Conservation (phyloP, 2,888 invertebrate species). For the Atrina japonica region DNA sequence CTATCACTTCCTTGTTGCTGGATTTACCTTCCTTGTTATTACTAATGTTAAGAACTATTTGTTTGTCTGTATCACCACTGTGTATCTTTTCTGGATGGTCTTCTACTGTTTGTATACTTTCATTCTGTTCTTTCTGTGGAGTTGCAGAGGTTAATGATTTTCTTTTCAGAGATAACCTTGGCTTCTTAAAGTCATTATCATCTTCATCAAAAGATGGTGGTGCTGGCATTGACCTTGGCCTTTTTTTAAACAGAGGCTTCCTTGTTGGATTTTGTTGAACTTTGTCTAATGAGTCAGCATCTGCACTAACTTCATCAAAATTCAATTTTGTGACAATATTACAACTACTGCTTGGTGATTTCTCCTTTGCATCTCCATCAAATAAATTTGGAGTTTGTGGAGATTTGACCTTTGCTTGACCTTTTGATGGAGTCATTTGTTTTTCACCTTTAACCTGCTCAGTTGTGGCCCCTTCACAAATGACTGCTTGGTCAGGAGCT, state of each 20-base stretch:
- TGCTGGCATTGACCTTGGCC: background rate
- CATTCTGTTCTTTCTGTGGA: background rate
- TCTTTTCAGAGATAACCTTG: background rate
- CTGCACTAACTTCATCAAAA: background rate
- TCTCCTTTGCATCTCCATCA: constrained; percentile 23
- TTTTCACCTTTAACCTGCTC: background rate
- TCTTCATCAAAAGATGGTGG: constrained; percentile 2
- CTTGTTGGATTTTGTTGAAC: background rate
- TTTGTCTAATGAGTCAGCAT: background rate
- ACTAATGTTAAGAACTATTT: too few relatives aligned
- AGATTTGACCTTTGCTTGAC: background rate
- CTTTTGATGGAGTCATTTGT: too few relatives aligned
- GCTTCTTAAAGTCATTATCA: constrained; percentile 21
- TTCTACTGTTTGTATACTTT: background rate
- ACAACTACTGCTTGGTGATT: background rate
- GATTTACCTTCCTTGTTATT: too few relatives aligned
- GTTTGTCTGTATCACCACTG: too few relatives aligned
- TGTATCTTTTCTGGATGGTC: too few relatives aligned
- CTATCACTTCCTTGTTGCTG: too few relatives aligned
- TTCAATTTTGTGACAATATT: too few relatives aligned
- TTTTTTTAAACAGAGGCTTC: constrained; percentile 30
- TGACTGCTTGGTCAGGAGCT: too few relatives aligned
- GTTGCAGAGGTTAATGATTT: background rate
- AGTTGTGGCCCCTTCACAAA: background rate
- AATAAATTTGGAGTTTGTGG: constrained; percentile 35